phyloP scores from a whole-genome alignment of 2,113 vertebrate genomes.

The Australoheros scitulus region DNA sequence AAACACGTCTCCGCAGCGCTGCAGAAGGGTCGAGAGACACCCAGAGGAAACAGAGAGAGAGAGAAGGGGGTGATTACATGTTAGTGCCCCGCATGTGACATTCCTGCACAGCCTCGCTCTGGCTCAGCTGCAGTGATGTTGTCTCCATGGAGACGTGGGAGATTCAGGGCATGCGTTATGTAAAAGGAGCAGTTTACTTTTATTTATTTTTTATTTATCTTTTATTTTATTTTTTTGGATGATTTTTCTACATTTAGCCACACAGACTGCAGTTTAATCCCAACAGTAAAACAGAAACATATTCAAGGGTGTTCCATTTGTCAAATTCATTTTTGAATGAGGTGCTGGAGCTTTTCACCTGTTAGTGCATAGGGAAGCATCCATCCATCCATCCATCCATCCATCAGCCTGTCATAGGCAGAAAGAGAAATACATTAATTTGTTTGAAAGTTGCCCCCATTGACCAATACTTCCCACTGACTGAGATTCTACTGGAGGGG shows the following conservation, averaged over 20 bases:
- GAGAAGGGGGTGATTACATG: conserved; percentile 13
- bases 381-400: neutral
- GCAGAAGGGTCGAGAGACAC: conserved; percentile 34
- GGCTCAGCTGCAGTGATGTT: conserved; percentile 26
- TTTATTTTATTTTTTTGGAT: neutral
- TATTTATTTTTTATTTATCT: rapidly evolving
- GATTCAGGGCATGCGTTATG: conserved; percentile 30
- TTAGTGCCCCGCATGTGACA: conserved; percentile 36
- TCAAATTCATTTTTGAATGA: neutral
- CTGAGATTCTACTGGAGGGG: neutral
- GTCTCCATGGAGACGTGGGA: conserved; percentile 60
- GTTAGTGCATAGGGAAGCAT: neutral
- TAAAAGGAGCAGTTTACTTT: conserved; percentile 10
- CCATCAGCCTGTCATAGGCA: neutral
- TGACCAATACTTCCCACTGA: neutral
- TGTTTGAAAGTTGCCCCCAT: too few species aligned
- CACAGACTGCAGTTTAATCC: neutral
- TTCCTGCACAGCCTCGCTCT: conserved; percentile 34
- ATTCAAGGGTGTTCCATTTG: too few species aligned
- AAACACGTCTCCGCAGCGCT: conserved; percentile 35
- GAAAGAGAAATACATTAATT: neutral
- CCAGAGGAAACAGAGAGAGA: neutral
- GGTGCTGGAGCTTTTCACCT: neutral
- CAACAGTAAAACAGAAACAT: neutral
- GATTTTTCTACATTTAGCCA: neutral